phyloP scores from a whole-genome alignment of 1,140 invertebrate genomes.

The Melanaphis sacchari region DNA sequence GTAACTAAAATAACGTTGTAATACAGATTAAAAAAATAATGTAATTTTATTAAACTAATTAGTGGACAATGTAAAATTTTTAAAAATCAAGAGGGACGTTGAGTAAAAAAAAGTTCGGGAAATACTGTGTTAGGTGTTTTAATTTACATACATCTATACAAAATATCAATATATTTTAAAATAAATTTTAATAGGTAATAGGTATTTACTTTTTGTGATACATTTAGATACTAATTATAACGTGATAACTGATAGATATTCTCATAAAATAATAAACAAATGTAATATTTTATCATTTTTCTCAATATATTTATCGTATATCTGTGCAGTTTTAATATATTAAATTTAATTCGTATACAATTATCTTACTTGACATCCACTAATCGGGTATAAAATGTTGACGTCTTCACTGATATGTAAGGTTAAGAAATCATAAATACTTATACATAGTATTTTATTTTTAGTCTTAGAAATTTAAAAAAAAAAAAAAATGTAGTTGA shows the following conservation, averaged over 20 bases:
- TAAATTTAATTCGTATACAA: neutral
- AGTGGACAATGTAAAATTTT: no score
- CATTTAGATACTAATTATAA: neutral
- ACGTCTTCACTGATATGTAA: neutral
- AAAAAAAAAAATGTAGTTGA: neutral
- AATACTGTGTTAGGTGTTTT: neutral
- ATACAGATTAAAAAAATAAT: no score
- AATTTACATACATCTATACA: neutral
- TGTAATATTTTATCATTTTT: no score
- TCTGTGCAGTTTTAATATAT: neutral
- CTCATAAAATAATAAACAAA: neutral
- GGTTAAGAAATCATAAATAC: neutral
- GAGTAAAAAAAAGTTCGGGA: no score
- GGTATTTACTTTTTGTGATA: neutral
- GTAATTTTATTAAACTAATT: no score
- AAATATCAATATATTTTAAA: neutral
- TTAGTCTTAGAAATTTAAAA: neutral
- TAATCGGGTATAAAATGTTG: neutral
- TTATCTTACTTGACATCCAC: neutral
- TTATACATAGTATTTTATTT: no score
- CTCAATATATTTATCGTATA: neutral
- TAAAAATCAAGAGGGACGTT: no score
- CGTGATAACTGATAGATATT: neutral
- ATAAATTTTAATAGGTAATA: neutral
- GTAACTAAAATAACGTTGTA: no score